Conservation (phyloP, 2,888 invertebrate genomes). For the Tinea pellionella region DNA sequence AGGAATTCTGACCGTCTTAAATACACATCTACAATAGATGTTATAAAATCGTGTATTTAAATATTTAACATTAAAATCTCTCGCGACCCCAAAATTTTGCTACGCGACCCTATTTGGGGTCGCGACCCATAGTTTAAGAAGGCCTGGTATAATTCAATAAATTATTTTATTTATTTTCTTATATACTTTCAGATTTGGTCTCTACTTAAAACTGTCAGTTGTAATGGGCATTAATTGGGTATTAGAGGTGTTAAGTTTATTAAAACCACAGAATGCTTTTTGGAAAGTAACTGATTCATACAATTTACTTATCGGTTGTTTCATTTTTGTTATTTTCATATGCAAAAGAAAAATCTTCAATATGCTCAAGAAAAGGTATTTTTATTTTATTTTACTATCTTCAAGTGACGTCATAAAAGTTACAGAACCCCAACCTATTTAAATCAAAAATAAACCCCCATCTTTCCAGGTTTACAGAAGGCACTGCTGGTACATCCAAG, state of each 20-base stretch:
- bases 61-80: too few species aligned
- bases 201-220: conserved; percentile 28
- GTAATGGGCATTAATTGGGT: conserved; percentile 34
- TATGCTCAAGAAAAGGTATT: conserved; percentile 7
- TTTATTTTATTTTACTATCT: neutral
- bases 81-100: too few species aligned
- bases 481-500: neutral
- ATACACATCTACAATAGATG: too few species aligned
- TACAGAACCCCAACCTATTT: too few species aligned
- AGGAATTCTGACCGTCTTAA: too few species aligned
- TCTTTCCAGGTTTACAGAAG: neutral
- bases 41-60: too few species aligned
- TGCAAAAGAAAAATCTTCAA: conserved; percentile 15
- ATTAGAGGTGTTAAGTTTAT: conserved; percentile 22
- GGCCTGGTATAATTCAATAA: too few species aligned
- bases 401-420: too few species aligned
- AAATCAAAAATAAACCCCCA: too few species aligned
- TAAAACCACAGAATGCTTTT: conserved; percentile 11
- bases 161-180: too few species aligned
- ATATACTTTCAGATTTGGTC: conserved; percentile 23
- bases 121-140: too few species aligned
- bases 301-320: conserved; percentile 27
- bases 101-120: too few species aligned
- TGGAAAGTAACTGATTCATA: conserved; percentile 21
- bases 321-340: conserved; percentile 26